Base-by-base conservation (phyloP, 1,140 invertebrate genomes). In the Telenomus remus region DNA sequence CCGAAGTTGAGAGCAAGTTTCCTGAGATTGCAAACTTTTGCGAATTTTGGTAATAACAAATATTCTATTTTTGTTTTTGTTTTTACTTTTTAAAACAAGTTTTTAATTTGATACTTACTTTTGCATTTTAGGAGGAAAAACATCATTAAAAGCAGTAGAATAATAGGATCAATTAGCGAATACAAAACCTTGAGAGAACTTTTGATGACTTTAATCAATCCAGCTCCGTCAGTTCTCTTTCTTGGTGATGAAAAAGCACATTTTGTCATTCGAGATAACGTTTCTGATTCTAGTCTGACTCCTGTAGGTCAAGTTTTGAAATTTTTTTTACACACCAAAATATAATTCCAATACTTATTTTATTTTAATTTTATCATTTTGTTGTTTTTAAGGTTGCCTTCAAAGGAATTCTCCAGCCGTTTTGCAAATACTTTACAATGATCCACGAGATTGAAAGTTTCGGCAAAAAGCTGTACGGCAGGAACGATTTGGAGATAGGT, bases 281-380 rank as follows among this genome's bases (percentile, higher is more conserved):
- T 88, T 34, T 85, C 87, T 10, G 83, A 88, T 74, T 83, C 86
- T 6, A 89, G 88, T 81, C 80, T 89, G 74, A 84, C 84, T 39
- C 75, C 74, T 34, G 84, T 86, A 66, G 79, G 78, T 39, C 9
- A 11, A n/a, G n/a, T 39, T 9, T 19, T 48, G 15, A 5, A 19
- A n/a, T n/a, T 48, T n/a, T 39, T 39, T 39, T 39, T 39, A 39
- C 5, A 39, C 6, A 27, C 6, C 37, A 39, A 39, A 39, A 11
- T 9, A 39, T 39, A n/a, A n/a, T n/a, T n/a, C 9, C 1, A 39
- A 4, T 11, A 39, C 9, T 39, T n/a, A 39, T 4, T 35, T 39
- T 39, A 11, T 39, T 39, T 39, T 9, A 39, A 39, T 39, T 39
- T 39, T 35, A 5, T 35, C 34, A 5, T 6, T 35, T 39, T 39